A percentile compares a stretch with the other conserved stretches of the same genome.
These are phyloP conservation scores for Ethmia dodecea DNA, from an alignment of 2,888 invertebrate species.

Conservation along the genomic window DNA sequence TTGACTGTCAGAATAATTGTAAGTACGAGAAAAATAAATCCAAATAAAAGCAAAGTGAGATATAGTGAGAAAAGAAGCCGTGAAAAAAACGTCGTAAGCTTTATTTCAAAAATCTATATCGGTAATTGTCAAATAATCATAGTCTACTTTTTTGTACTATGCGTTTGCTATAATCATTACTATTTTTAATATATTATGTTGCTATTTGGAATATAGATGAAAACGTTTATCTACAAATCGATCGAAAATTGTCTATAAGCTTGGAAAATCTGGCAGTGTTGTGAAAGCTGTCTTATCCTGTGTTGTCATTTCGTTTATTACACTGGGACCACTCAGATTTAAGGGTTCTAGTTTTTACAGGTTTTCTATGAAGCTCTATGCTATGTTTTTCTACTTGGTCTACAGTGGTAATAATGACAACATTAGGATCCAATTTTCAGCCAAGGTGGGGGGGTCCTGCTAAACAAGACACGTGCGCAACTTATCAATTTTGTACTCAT, in stretches of 20 bases:
- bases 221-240: constrained; percentile 33
- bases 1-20: not conserved
- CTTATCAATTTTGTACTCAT: constrained; percentile 69
- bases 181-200: no score
- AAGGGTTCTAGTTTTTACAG: no score
- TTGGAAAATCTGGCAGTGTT: constrained; percentile 47
- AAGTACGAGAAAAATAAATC: constrained; percentile 16
- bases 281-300: constrained; percentile 46
- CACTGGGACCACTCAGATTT: no score
- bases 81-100: constrained; percentile 17
- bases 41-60: constrained; percentile 22
- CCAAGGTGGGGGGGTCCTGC: constrained; percentile 61
- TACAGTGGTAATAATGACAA: constrained; percentile 64
- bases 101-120: constrained; percentile 35
- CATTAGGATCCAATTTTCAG: constrained; percentile 46
- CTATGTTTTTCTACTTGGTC: constrained; percentile 39
- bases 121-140: constrained; percentile 21
- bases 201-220: no score
- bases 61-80: constrained; percentile 6
- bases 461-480: constrained; percentile 72
- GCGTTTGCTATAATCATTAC: no score
- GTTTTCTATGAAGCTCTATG: constrained; percentile 35
- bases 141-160: not conserved
- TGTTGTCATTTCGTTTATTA: constrained; percentile 39
- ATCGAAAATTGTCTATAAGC: constrained; percentile 34